Evolutionary conservation across 2,113 vertebrate genomes (phyloP).

Genomic region (Callospermophilus lateralis): DNA sequence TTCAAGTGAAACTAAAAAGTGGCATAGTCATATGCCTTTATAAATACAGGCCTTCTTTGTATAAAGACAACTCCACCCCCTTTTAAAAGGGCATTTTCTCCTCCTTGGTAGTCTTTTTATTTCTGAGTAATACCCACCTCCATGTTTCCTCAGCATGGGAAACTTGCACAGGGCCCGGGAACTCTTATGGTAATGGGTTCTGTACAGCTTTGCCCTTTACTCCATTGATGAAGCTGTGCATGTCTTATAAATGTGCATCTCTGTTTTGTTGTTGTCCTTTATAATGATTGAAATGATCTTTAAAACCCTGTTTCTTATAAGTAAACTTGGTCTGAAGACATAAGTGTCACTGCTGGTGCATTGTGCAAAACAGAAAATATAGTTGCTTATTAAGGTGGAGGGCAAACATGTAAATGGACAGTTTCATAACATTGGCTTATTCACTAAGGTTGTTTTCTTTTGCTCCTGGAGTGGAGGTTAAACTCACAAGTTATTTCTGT

Average conservation of each 20-base stretch:
- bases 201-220: not conserved
- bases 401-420: not conserved
- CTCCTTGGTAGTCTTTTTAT: not conserved
- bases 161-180: not conserved
- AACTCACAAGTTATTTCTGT: slow-evolving; percentile 15
- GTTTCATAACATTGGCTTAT: not conserved
- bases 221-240: not conserved
- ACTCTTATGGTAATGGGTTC: not conserved
- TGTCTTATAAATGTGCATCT: not conserved
- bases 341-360: not conserved
- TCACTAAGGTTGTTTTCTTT: not conserved
- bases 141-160: not conserved
- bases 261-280: not conserved
- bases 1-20: slow-evolving; percentile 3
- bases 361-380: slow-evolving; percentile 21
- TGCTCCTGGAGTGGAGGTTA: not conserved
- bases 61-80: not conserved
- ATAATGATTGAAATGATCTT: not conserved
- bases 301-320: slow-evolving; percentile 8
- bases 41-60: not conserved
- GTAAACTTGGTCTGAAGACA: not conserved
- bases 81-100: not conserved
- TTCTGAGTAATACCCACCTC: not conserved
- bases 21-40: not conserved
- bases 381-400: slow-evolving; percentile 49